Evolutionary conservation across 2,888 invertebrate species (phyloP), one percentile per base, ranked within the genome.

Genomic region (Leptarthrus brevirostris): DNA sequence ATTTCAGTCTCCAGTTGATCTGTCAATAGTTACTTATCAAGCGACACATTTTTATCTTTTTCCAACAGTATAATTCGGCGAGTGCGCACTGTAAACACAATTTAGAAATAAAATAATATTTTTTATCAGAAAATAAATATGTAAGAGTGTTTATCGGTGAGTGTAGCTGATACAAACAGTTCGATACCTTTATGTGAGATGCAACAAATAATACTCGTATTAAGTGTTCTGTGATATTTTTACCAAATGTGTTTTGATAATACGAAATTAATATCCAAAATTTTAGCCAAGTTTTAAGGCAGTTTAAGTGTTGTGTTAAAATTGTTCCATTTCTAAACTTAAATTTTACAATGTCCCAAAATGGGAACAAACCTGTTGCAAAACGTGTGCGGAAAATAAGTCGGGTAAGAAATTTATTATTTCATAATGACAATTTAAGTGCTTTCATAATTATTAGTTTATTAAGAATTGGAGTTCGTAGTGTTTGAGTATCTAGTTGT

Each of bases 51-150:
- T 30, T 56, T 56, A 56, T 56, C 30, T 1, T 56, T 30, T 16
- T 26, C 56, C 14, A 56, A 16, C 56, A 56, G 56, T n/a, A 6
- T 22, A 18, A 30, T 1, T 30, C 8, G 4, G 30, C 8, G 8
- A 30, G 1, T 8, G 30, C 30, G 30, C 30, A 30, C 30, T 6
- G 30, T 30, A 30, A 30, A 30, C 30, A 30, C 1, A 30, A 30
- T 6, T n/a, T n/a, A n/a, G 0, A 30, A 30, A 30, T 6, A 44
- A 44, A 44, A 12, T 8, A 14, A 16, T 44, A 1, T 1, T 5
- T 40, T 58, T 61, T 61, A 61, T 61, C 61, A 61, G 20, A 22
- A 6, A 20, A n/a, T 36, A 61, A 61, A 61, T 61, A 61, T 61
- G 61, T 40, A 36, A 61, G 10, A 16, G 36, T 26, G 4, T 20